Base-by-base conservation (phyloP, 2,113 vertebrate genomes). In the Oryzias curvinotus region DNA sequence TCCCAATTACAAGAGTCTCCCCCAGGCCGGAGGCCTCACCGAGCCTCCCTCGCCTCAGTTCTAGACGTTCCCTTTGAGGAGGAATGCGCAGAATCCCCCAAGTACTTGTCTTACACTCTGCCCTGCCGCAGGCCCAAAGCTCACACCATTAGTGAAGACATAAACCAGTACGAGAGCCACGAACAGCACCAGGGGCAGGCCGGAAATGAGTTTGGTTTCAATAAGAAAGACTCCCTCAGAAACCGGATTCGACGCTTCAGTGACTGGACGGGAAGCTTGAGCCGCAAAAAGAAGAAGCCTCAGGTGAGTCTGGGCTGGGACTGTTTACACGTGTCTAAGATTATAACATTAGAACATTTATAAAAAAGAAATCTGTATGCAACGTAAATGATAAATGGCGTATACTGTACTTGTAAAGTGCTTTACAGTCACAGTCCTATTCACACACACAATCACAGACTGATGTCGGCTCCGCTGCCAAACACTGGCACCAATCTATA, bases 191-290 rank as follows among this genome's bases (percentile, higher is more conserved):
- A 73, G 51, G 82, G 83, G 15, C 68, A 62, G 65, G 75, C 87
- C 2, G 85, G 91, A 0, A 13, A 61, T 0, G 94, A 96, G 23
- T 77, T 74, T 15, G 83, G 88, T 45, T 90, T 93, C 46, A 73
- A 91, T 16, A 98, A 95, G 84, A 97, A 95, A 65, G 94, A 91
- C 62, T 93, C 93, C 0, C 85, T 98, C 62, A 96, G 94, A 87
- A 95, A 88, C 79, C 90, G 94, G 30, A 96, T 99, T 83, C 89
- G 95, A 4, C 94, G 95, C 45, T 90, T 99, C 78, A 98, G 96
- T 50, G 95, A 98, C 88, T 99, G 96, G 96, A 98, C 97, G 0
- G 97, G 96, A 43, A 98, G 97, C 86, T 92, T 99, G 57, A 96
- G 94, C 0, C 92, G 95, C 52, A 98, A 96, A 88, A 99, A 96